Evolutionary conservation across 2,888 invertebrate species (phyloP).

Genomic region (Ennomos fuscantarius): DNA sequence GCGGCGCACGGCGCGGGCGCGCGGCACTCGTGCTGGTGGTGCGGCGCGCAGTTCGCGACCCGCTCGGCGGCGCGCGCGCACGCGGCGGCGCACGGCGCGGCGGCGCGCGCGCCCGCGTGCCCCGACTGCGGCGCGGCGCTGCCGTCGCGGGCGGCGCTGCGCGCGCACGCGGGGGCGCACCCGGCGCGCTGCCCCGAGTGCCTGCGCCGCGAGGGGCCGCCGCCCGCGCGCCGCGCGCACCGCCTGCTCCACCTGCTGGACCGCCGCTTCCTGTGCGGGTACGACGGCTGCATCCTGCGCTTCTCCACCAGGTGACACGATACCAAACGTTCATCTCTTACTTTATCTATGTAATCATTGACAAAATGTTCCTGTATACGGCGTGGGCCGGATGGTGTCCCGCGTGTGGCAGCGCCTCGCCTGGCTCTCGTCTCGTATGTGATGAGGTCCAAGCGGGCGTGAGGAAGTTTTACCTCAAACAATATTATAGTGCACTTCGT

Average conservation of each 20-base stretch:
- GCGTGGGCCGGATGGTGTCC: too few relatives aligned
- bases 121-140: constrained; percentile 38
- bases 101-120: constrained; percentile 36
- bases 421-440: too few relatives aligned
- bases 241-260: constrained; percentile 64
- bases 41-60: constrained; percentile 66
- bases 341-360: too few relatives aligned
- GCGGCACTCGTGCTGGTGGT: constrained; percentile 75
- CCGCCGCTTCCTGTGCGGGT: constrained; percentile 73
- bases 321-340: too few relatives aligned
- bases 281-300: constrained; percentile 73
- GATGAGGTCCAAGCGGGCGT: too few relatives aligned
- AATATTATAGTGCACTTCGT: too few relatives aligned
- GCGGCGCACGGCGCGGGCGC: constrained; percentile 56
- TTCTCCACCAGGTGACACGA: constrained; percentile 1
- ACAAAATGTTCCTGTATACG: too few relatives aligned
- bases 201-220: constrained; percentile 43
- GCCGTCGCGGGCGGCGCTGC: constrained; percentile 32
- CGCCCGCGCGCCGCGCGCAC: constrained; percentile 48
- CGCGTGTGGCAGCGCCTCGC: too few relatives aligned
- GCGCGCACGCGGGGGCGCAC: constrained; percentile 29
- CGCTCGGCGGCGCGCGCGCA: constrained; percentile 55
- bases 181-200: constrained; percentile 36
- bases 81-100: constrained; percentile 39
- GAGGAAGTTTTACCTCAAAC: too few relatives aligned